Evolutionary conservation across 2,113 vertebrate species (phyloP).

Genomic region (Mirounga angustirostris): DNA sequence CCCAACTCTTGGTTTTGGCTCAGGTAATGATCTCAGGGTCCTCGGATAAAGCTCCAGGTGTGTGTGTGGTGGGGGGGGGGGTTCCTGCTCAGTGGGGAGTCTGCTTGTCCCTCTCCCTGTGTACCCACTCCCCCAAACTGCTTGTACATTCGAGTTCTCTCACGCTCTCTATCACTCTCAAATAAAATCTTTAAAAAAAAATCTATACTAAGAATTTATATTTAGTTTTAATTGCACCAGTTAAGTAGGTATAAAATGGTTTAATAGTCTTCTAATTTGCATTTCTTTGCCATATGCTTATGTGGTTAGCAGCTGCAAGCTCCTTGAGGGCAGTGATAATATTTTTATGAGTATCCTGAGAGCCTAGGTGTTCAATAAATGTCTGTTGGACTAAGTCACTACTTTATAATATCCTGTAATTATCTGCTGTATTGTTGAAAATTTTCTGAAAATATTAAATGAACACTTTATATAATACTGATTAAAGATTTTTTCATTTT

Average conservation of each 20-base stretch:
- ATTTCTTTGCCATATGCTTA: slow-evolving; percentile 27
- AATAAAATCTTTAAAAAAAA: neutral
- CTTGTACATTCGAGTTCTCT: neutral
- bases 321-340: slow-evolving; percentile 11
- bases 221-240: slow-evolving; percentile 18
- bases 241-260: slow-evolving; percentile 4
- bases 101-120: neutral
- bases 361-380: neutral
- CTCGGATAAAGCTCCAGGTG: neutral
- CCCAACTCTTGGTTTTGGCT: neutral
- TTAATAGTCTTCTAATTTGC: slow-evolving; percentile 44
- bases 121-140: neutral
- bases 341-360: slow-evolving; percentile 15
- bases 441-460: slow-evolving; percentile 33
- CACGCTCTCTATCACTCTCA: neutral
- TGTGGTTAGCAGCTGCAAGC: slow-evolving; percentile 8
- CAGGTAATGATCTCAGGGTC: neutral
- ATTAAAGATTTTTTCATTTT: neutral
- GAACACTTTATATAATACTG: neutral
- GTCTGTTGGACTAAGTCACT: neutral
- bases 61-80: neutral
- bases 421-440: neutral
- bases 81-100: neutral
- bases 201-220: neutral
- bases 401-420: slow-evolving; percentile 26